Percentiles rank a stretch among this genome's conserved stretches.
Conservation (phyloP, 1,140 invertebrate species). For the Pantala flavescens region DNA sequence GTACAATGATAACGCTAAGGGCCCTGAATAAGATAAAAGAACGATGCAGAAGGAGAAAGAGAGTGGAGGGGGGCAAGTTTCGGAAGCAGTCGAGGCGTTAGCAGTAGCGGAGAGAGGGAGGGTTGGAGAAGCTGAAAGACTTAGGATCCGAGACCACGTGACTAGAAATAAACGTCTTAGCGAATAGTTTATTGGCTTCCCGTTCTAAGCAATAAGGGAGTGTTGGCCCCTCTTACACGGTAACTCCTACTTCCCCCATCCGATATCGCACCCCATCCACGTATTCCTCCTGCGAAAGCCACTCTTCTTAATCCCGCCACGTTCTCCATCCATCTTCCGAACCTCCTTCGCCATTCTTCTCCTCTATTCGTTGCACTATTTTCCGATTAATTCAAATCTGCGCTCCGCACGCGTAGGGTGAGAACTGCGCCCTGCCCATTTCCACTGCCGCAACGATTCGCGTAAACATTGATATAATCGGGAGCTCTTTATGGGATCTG, state of each 20-base stretch:
- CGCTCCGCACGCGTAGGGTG: not conserved
- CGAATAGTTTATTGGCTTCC: slow-evolving; percentile 9
- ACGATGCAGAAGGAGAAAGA: not conserved
- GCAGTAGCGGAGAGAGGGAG: not conserved
- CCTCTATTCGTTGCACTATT: not conserved
- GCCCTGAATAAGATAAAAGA: not conserved
- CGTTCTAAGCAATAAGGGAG: not conserved
- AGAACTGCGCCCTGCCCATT: not conserved
- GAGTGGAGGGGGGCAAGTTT: not conserved
- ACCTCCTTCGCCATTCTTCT: not conserved
- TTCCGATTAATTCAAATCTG: not conserved
- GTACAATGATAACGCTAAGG: too few relatives aligned
- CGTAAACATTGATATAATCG: not conserved
- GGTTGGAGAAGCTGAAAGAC: not conserved
- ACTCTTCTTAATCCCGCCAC: not conserved
- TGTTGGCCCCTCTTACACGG: not conserved
- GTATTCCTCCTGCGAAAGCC: not conserved
- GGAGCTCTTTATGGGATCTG: not conserved
- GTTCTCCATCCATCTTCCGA: not conserved
- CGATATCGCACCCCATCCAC: not conserved
- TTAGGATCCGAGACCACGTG: not conserved
- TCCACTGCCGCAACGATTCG: not conserved
- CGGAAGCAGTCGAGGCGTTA: not conserved
- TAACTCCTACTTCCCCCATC: not conserved
- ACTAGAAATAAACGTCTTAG: not conserved